These are phyloP conservation scores for Trissoscelio sp. DNA, from an alignment of 2,888 invertebrate genomes.

Conservation along the genomic window DNA sequence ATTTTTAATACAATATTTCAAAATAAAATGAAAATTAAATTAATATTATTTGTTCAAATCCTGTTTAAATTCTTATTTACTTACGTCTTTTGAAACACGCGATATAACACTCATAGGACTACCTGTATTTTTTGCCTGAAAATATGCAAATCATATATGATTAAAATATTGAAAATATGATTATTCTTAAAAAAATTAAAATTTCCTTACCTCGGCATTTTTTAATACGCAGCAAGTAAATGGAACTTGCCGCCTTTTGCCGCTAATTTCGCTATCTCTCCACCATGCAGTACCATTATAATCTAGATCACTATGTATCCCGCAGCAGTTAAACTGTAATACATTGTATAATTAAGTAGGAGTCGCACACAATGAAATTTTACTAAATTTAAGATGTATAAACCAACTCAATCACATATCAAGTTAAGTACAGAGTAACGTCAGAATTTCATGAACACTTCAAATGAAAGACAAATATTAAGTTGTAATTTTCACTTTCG, in stretches of 20 bases:
- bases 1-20: too few species aligned
- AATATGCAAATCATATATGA: too few species aligned
- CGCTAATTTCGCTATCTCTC: conserved; percentile 79
- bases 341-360: not conserved
- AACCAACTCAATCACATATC: too few species aligned
- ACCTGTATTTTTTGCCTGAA: conserved; percentile 79
- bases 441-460: too few species aligned
- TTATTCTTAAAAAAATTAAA: not conserved
- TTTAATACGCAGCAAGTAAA: conserved; percentile 82
- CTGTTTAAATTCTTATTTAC: conserved; percentile 60
- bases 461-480: too few species aligned
- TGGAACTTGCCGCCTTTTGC: conserved; percentile 79
- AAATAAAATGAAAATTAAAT: not conserved
- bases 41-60: not conserved
- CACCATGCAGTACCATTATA: conserved; percentile 83
- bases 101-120: conserved; percentile 82
- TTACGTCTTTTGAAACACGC: conserved; percentile 81
- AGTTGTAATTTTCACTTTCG: too few species aligned
- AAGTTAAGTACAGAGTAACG: too few species aligned
- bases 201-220: conserved; percentile 77
- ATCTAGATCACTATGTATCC: conserved; percentile 81
- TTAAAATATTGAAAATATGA: too few species aligned
- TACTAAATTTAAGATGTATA: too few species aligned
- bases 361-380: too few species aligned
- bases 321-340: conserved; percentile 83